Evolutionary conservation across 2,797 vertebrate genomes (phyloP).

Genomic region (Crypturellus tataupa): DNA sequence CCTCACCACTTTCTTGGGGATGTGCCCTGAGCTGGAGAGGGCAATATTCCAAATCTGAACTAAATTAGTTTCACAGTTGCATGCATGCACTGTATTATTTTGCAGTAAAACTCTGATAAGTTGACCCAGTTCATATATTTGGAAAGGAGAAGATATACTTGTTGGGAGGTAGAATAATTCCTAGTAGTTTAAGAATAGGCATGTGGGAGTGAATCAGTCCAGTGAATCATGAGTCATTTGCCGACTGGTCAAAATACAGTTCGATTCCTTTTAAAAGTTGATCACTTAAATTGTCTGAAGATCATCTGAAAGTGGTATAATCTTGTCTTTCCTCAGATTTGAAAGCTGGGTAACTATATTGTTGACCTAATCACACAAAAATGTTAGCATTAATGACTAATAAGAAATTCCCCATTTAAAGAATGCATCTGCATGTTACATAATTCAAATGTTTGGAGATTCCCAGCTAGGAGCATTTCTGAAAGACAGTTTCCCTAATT

Average conservation of each 20-base stretch:
- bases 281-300: background rate
- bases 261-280: background rate
- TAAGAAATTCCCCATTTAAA: background rate
- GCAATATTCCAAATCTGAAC: background rate
- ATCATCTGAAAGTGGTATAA: background rate
- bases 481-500: background rate
- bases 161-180: background rate
- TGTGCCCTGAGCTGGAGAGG: background rate
- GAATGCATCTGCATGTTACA: background rate
- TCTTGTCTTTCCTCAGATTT: background rate
- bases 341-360: background rate
- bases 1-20: background rate
- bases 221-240: background rate
- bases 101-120: background rate
- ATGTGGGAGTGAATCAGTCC: background rate
- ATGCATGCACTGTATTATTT: background rate
- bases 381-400: background rate
- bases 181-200: background rate
- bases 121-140: background rate
- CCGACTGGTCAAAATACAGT: background rate
- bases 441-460: background rate
- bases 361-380: background rate
- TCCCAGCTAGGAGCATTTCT: background rate
- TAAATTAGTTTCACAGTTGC: background rate
- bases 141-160: background rate